These are phyloP conservation scores for Pseudoips prasinana DNA, from an alignment of 2,888 invertebrate genomes.

Conservation along the genomic window DNA sequence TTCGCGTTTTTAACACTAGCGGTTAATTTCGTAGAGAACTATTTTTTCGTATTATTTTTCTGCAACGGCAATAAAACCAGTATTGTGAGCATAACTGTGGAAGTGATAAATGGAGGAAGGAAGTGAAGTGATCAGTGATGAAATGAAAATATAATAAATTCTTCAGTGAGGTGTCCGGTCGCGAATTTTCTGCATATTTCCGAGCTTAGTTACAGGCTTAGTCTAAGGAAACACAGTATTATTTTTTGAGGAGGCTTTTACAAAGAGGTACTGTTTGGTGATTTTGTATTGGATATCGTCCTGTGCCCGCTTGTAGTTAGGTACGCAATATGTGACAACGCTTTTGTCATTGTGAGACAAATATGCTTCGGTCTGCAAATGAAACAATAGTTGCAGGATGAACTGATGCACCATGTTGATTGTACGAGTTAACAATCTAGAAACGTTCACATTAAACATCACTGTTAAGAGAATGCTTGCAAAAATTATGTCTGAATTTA, in stretches of 20 bases:
- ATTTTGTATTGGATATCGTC: constrained; percentile 76
- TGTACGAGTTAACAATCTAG: constrained; percentile 21
- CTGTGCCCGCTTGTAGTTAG: constrained; percentile 72
- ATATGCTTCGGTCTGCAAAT: constrained; percentile 47
- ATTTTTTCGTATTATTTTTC: constrained; percentile 37
- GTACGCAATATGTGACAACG: constrained; percentile 55
- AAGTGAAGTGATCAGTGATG: constrained; percentile 31
- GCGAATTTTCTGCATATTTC: constrained; percentile 48
- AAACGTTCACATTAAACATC: constrained; percentile 18
- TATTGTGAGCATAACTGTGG: constrained; percentile 32
- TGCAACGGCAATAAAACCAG: constrained; percentile 28
- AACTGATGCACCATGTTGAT: constrained; percentile 34
- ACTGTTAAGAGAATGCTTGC: constrained; percentile 27
- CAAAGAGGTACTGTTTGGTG: constrained; percentile 66
- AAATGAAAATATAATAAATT: constrained; percentile 20
- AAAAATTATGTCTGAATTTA: constrained; percentile 15
- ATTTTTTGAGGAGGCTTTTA: constrained; percentile 49
- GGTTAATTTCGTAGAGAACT: constrained; percentile 71
- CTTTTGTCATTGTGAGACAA: constrained; percentile 67
- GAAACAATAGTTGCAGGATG: constrained; percentile 33
- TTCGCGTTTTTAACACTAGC: constrained; percentile 70
- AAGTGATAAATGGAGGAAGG: constrained; percentile 36
- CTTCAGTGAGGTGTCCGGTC: constrained; percentile 27
- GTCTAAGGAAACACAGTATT: constrained; percentile 50
- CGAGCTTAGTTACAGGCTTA: constrained; percentile 61